These are phyloP conservation scores for Drosophila rubida DNA, from an alignment of 2,888 invertebrate genomes.

Conservation along the genomic window DNA sequence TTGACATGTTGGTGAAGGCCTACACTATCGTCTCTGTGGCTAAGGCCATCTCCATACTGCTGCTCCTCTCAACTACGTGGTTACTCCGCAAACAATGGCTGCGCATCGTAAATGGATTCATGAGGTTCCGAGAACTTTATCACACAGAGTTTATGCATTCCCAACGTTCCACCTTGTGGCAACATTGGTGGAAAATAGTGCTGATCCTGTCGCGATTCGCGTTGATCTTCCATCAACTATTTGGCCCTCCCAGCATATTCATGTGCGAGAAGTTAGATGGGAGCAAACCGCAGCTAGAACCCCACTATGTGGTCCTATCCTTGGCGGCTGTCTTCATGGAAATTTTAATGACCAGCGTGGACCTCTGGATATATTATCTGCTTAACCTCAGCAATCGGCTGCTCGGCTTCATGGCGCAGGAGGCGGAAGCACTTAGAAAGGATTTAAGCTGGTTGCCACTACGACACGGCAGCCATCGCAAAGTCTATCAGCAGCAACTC, in stretches of 20 bases:
- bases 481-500: conserved; percentile 46
- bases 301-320: conserved; percentile 12
- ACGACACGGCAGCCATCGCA: conserved; percentile 30
- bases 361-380: conserved; percentile 28
- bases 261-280: conserved; percentile 25
- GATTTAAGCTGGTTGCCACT: conserved; percentile 42
- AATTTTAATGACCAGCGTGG: conserved; percentile 20
- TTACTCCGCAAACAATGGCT: conserved; percentile 6
- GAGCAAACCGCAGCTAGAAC: conserved; percentile 4
- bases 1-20: conserved; percentile 46
- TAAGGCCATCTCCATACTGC: conserved; percentile 5
- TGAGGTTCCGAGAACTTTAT: conserved; percentile 26
- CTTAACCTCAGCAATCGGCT: conserved; percentile 44
- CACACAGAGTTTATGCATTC: neutral
- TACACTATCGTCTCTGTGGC: conserved; percentile 43
- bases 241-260: conserved; percentile 41
- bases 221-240: conserved; percentile 27
- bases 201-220: conserved; percentile 39
- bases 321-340: conserved; percentile 30
- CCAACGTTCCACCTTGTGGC: neutral
- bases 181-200: conserved; percentile 26
- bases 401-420: conserved; percentile 34
- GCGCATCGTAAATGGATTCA: conserved; percentile 29
- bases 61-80: conserved; percentile 42
- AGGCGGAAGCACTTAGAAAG: conserved; percentile 23